Percentiles rank a stretch among this genome's conserved stretches.
Evolutionary conservation across 2,888 invertebrate genomes (phyloP).

Genomic region (Antheraea yamamai): DNA sequence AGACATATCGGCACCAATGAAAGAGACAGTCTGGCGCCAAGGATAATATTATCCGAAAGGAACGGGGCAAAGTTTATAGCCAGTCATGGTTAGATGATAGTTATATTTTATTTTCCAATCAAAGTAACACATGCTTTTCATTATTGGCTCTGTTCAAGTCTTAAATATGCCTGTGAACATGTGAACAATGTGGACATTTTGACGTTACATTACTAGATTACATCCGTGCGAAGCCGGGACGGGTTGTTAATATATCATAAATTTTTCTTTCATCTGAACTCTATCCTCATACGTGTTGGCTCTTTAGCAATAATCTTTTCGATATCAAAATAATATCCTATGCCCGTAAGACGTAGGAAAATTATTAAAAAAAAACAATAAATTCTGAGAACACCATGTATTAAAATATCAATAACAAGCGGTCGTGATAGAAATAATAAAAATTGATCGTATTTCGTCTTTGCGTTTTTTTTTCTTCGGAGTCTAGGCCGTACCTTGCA

Average conservation of each 20-base stretch:
- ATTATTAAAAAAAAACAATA: background rate
- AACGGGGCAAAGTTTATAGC: background rate
- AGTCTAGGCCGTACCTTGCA: conserved; percentile 3
- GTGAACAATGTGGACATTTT: too few relatives aligned
- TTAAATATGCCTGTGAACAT: background rate
- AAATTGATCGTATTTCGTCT: background rate
- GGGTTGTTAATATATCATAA: too few relatives aligned
- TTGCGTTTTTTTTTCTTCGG: background rate
- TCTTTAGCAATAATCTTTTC: background rate
- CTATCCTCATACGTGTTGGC: background rate
- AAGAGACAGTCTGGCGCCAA: background rate
- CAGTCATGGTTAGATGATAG: background rate
- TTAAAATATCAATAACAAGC: background rate
- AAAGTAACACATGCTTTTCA: background rate
- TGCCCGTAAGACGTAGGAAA: background rate
- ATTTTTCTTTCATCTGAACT: background rate
- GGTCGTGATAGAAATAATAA: background rate
- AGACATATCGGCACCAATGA: background rate
- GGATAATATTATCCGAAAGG: background rate
- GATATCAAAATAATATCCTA: background rate
- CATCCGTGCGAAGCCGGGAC: too few relatives aligned
- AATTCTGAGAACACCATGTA: background rate
- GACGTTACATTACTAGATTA: too few relatives aligned
- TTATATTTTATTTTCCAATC: background rate
- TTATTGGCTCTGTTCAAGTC: background rate